Evolutionary conservation across 1,140 invertebrate genomes (phyloP), one percentile per base, ranked within the genome.

Genomic region (Episyrphus balteatus): DNA sequence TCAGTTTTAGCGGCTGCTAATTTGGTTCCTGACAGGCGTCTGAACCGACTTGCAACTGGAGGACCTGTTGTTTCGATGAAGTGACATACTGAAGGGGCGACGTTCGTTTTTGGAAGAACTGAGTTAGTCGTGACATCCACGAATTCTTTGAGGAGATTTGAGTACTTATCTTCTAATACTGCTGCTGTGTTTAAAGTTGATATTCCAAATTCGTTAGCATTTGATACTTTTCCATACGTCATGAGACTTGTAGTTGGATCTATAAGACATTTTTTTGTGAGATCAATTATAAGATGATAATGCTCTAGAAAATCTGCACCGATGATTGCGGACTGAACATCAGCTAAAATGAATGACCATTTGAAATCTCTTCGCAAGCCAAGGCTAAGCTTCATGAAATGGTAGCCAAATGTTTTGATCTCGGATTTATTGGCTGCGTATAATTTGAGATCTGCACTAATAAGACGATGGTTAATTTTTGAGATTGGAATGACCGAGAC

Each of bases 331-430:
- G 21, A 26, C 21, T 26, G 21, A 26, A 26, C 21, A 26, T 26
- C 21, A 1, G 70, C 55, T 1, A 73, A 48, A 12, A 69, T 54
- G 46, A 73, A 73, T 1, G 42, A 46, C 70, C 69, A 72, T 6
- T 34, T 42, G 32, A 65, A 63, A n/a, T 52, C 44, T 36, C 63
- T 55, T 10, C 56, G 52, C 3, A 61, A 41, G 12, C 60, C 61
- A 3, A 71, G 21, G 21, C 21, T 26, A 8, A 26, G 21, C 8
- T 26, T 26, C 3, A 26, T 3, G 21, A 26, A 5, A 8, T 26
- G 21, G 8, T 26, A 26, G 21, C 21, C 21, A 8, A 26, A 26
- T 5, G 21, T 26, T 26, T 26, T 26, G 21, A 26, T 26, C 8
- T 26, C 21, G 8, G 21, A 26, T 26, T 26, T 26, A 26, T 26